Evolutionary conservation across 2,113 vertebrate species (phyloP).

Genomic region (Podarcis raffonei): DNA sequence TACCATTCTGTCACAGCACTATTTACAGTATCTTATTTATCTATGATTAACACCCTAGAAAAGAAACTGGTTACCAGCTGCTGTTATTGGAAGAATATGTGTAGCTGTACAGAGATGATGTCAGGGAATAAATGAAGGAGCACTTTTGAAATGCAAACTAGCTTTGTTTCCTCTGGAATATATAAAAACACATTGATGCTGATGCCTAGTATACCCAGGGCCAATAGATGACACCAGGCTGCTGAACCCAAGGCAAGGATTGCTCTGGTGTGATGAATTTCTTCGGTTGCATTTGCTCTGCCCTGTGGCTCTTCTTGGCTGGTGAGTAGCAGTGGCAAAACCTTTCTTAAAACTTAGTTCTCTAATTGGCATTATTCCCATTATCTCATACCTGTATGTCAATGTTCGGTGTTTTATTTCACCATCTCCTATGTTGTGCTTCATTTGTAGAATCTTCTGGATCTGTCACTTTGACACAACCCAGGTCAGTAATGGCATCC

Average conservation of each 20-base stretch:
- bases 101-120: too few relatives aligned
- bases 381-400: not conserved
- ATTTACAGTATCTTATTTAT: not conserved
- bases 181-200: not conserved
- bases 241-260: not conserved
- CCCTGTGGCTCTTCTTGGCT: not conserved
- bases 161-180: not conserved
- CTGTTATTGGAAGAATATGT: not conserved
- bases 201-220: not conserved
- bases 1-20: not conserved
- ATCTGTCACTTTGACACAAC: not conserved
- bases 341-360: not conserved
- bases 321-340: not conserved
- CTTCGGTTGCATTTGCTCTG: fast-evolving
- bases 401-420: too few relatives aligned
- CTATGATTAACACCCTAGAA: not conserved
- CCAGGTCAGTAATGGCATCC: not conserved
- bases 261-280: not conserved
- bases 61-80: not conserved
- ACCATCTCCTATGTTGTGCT: not conserved
- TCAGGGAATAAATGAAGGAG: not conserved
- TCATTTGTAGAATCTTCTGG: conserved; percentile 1
- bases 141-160: conserved; percentile 1
- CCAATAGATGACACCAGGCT: not conserved
- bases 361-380: too few relatives aligned